Evolutionary conservation across 2,113 vertebrate species (phyloP), one percentile per base, ranked within the genome.

Genomic region (Nothocercus julius): DNA sequence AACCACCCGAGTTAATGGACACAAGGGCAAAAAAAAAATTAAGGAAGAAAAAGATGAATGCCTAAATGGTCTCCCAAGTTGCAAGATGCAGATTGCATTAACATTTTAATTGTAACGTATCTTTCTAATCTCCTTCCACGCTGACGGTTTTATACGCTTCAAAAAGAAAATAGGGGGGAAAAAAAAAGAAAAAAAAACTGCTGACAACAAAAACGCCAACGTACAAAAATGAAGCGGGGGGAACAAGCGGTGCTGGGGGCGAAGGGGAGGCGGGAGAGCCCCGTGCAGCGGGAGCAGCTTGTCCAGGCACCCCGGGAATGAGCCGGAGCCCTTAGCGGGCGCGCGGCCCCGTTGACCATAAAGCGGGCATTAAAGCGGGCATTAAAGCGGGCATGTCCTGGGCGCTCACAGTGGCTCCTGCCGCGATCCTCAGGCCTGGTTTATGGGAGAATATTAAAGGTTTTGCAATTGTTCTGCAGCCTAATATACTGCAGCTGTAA

Each of bases 91-190:
- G 80, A 96, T 97, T 97, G 97, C 97, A 98, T 98, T 98, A 98
- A 98, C 97, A 97, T 98, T 98, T 98, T 98, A 98, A 98, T 98
- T 98, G 97, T 97, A 97, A 97, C 92, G 97, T 97, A 98, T 98
- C 97, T 98, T 98, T 97, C 97, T 97, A 98, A 98, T 98, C 98
- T 98, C 84, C 97, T 94, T 95, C 83, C 93, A 94, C 97, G 87
- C 96, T 97, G 98, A 97, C 94, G 94, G 97, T 82, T 98, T 97
- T 97, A 97, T 89, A 92, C 58, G 72, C 90, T 80, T 94, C 78
- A 88, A 96, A 96, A 97, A 66, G 79, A 51, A 12, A 12, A 51
- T 19, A 12, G 34, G 32, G 47, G 54, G 30, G 54, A 36, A 36
- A 36, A 36, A 36, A 27, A 16, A 44, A 44, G n/a, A 63, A 81